These are phyloP conservation scores for Scaptomyza hsui DNA, from an alignment of 1,140 invertebrate genomes.

Conservation along the genomic window DNA sequence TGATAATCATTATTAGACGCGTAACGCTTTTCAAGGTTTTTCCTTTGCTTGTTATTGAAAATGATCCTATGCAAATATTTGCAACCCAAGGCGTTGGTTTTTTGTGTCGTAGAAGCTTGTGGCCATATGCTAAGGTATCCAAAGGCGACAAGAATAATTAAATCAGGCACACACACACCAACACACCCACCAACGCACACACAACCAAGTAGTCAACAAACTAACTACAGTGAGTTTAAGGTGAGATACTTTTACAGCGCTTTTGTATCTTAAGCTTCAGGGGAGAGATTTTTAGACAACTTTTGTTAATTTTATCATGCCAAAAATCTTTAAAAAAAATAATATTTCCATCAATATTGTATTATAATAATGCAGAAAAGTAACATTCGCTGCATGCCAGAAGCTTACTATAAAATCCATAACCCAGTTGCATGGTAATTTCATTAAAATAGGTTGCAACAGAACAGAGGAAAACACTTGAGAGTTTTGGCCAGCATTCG, in stretches of 20 bases:
- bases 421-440: slow-evolving; percentile 30
- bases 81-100: slow-evolving; percentile 27
- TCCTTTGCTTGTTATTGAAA: slow-evolving; percentile 49
- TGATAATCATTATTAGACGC: not conserved
- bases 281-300: not conserved
- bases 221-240: slow-evolving; percentile 16
- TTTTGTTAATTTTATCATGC: no score
- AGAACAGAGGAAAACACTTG: slow-evolving; percentile 18
- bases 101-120: slow-evolving; percentile 18
- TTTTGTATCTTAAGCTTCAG: not conserved
- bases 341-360: not conserved
- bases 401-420: slow-evolving; percentile 7
- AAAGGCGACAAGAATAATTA: slow-evolving; percentile 60
- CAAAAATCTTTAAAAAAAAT: no score
- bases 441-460: slow-evolving; percentile 16
- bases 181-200: slow-evolving; percentile 49
- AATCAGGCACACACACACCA: slow-evolving; percentile 51
- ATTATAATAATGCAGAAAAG: no score
- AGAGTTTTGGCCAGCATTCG: slow-evolving; percentile 29
- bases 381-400: not conserved
- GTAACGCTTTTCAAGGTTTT: not conserved
- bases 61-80: slow-evolving; percentile 72
- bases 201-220: slow-evolving; percentile 17
- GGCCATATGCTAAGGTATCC: slow-evolving; percentile 53
- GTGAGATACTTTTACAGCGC: not conserved